Evolutionary conservation across 2,888 invertebrate genomes (phyloP).

Genomic region (Tridacna gigas): DNA sequence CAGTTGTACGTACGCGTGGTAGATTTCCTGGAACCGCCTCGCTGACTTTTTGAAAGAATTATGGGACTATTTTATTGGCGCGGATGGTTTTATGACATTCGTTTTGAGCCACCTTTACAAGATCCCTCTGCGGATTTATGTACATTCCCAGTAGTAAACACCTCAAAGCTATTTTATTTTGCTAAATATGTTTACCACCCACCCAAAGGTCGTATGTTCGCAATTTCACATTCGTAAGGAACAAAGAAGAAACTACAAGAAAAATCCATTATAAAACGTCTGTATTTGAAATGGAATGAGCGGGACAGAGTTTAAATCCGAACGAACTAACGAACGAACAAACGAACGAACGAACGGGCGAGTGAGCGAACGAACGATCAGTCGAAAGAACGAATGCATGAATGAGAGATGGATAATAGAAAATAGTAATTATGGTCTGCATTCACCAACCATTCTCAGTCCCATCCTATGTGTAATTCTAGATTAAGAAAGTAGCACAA

Average conservation of each 20-base stretch:
- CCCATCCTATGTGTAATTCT: too few relatives aligned
- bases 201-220: not conserved
- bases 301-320: too few relatives aligned
- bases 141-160: constrained; percentile 5
- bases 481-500: too few relatives aligned
- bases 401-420: too few relatives aligned
- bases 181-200: not conserved
- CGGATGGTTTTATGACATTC: constrained; percentile 31
- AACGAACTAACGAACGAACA: not conserved
- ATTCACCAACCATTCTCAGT: too few relatives aligned
- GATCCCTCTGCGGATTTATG: constrained; percentile 28
- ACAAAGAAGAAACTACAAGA: not conserved
- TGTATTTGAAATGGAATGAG: not conserved
- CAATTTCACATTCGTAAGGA: not conserved
- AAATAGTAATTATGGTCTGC: too few relatives aligned
- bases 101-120: constrained; percentile 3
- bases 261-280: not conserved
- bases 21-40: constrained; percentile 24
- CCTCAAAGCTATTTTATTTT: constrained; percentile 1
- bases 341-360: too few relatives aligned
- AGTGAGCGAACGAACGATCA: too few relatives aligned
- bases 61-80: constrained; percentile 28
- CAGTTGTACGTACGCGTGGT: not conserved
- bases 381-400: too few relatives aligned
- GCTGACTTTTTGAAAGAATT: constrained; percentile 34